Conservation (phyloP, 2,113 vertebrate genomes). For the Neolamprologus variostigma region DNA sequence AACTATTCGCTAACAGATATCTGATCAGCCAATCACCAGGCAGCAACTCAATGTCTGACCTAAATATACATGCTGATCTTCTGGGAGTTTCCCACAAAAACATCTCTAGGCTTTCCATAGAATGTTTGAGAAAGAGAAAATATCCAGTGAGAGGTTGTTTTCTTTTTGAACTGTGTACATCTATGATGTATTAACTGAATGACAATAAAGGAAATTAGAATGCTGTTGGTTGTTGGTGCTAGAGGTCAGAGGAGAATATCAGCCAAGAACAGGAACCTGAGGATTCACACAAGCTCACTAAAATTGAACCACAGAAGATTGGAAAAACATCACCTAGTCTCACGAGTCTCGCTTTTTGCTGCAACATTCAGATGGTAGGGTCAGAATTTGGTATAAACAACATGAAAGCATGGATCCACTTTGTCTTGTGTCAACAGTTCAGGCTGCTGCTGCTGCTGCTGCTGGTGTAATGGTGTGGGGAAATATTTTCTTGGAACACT, state of each 20-base stretch:
- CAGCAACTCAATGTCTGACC: not conserved
- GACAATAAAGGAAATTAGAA: not conserved
- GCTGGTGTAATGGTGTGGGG: not conserved
- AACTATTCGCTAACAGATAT: not conserved
- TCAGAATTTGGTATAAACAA: not conserved
- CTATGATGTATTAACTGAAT: not conserved
- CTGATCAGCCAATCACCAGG: not conserved
- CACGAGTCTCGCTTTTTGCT: not conserved
- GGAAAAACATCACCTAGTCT: not conserved
- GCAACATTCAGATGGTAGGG: not conserved
- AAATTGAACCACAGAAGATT: not conserved
- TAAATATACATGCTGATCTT: not conserved
- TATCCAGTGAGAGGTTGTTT: not conserved
- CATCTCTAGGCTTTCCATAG: not conserved
- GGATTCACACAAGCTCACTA: not conserved
- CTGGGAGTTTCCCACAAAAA: not conserved
- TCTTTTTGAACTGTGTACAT: not conserved
- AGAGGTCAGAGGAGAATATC: not conserved
- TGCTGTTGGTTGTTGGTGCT: not conserved
- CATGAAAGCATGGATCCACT: not conserved
- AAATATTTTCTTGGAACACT: not conserved
- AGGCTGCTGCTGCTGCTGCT: fast-evolving
- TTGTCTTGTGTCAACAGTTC: not conserved
- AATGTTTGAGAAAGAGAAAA: not conserved
- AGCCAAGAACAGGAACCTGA: not conserved